Percentiles rank a stretch among this genome's conserved stretches.
phyloP scores from a whole-genome alignment of 1,140 invertebrate species.

The Cardiocondyla obscurior region DNA sequence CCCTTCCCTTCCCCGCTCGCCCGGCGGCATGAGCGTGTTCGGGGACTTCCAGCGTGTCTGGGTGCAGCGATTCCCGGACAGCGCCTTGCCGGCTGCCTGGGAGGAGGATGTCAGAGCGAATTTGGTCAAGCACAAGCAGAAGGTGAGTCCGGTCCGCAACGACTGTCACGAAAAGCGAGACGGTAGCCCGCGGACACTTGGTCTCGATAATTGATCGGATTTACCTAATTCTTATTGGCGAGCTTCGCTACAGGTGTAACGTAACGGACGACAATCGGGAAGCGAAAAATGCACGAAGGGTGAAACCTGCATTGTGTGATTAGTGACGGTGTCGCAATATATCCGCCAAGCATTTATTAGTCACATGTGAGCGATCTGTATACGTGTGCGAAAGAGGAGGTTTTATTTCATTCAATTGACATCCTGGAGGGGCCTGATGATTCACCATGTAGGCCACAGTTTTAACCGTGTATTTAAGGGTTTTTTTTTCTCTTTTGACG shows the following conservation, averaged over 20 bases:
- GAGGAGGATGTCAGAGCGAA: constrained; percentile 95
- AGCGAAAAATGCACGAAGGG: neutral
- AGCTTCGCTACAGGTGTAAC: neutral
- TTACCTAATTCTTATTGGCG: neutral
- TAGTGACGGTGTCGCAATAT: constrained; percentile 8
- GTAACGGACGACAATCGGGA: neutral
- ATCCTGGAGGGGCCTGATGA: constrained; percentile 10
- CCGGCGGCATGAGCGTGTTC: constrained; percentile 90
- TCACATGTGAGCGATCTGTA: neutral
- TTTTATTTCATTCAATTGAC: constrained; percentile 29
- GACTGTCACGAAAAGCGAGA: too few relatives aligned
- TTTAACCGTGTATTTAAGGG: neutral
- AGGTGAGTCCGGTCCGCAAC: constrained; percentile 76
- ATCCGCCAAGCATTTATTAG: constrained; percentile 13
- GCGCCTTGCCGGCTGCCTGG: constrained; percentile 94
- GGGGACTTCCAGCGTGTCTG: constrained; percentile 94
- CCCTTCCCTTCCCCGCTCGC: neutral
- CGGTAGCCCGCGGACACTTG: too few relatives aligned
- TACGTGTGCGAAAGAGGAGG: neutral
- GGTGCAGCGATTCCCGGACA: constrained; percentile 94
- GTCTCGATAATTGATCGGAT: neutral
- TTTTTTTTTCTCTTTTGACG: neutral
- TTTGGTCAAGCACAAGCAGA: constrained; percentile 93
- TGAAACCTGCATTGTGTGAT: neutral
- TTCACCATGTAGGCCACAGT: neutral